Evolutionary conservation across 2,113 vertebrate species (phyloP), one percentile per base, ranked within the genome.

Genomic region (Leiothrix lutea): DNA sequence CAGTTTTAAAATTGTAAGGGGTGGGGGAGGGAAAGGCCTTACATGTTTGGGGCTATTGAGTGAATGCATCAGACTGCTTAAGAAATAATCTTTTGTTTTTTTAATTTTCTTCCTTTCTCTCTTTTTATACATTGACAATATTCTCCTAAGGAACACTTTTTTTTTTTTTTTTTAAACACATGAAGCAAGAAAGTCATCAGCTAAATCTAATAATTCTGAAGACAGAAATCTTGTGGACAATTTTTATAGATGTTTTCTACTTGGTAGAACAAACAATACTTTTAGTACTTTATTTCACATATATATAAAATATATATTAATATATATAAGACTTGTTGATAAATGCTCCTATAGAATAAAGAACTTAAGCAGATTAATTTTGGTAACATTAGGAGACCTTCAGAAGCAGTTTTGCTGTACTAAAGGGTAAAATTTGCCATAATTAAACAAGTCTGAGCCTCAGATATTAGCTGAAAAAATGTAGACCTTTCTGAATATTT

Each of bases 271-370:
- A 77, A 70, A 33, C 10, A 83, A 23, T 33, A 8, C 22, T 38
- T 80, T 19, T 12, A 35, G 5, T 33, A 14, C 21, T 19, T 58
- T 45, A 26, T 51, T 53, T 45, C 11, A 25, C 2, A 36, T 1
- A 4, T 24, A 21, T 3, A 5, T 7, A 15, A 40, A 40, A 4
- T 24, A 21, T 3, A 5, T 8, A 15, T 8, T 21, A 1, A 47
- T 2, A 71, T 14, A 29, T 35, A 5, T 10, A 66, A 50, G 40
- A 77, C 10, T 31, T 60, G 14, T 26, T 77, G n/a, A 57, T 25
- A 23, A 40, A 38, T n/a, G 15, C 14, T 64, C 5, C 5, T 11
- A 10, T 16, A 51, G 6, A 44, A 48, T n/a, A 66, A 84, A 58
- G 15, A 78, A 65, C 12, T 24, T 4, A 1, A 71, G 12, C 14